Evolutionary conservation across 2,113 vertebrate genomes (phyloP), one percentile per base, ranked within the genome.

Genomic region (Pelecanoides urinatrix): DNA sequence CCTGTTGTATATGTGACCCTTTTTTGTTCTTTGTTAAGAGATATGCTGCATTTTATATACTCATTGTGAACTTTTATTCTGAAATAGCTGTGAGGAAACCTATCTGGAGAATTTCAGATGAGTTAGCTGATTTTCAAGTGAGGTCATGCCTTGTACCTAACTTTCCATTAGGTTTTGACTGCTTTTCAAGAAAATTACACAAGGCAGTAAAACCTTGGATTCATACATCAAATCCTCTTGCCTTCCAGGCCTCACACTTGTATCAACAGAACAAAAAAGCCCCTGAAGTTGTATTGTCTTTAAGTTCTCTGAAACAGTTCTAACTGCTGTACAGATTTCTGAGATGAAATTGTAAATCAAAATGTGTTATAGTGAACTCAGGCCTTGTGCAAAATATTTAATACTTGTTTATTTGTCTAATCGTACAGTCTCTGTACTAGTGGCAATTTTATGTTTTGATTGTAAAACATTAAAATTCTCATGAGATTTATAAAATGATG

Each of bases 361-460:
- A 96, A 84, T 86, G 70, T 95, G 94, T 94, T 88, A 74, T 90
- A 94, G 97, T 97, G 92, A 96, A 92, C 95, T 97, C 97, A 96
- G 96, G 96, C 97, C 92, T 95, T 89, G 95, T 93, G 95, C 92
- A 88, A 82, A 97, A 82, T 97, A 97, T 87, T 97, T 96, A 96
- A 86, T 92, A 85, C 26, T 84, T 90, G 94, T 97, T 86, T 90
- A 88, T 87, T 91, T 97, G 95, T 97, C 87, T 94, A 50, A 94
- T 91, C 34, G 75, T 97, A 96, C 94, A 85, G 85, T 96, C 74
- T 86, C 91, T 67, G 80, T 97, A 90, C 72, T 84, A 85, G 94
- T 96, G 91, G 74, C 59, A 78, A 50, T 90, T 97, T 86, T 94
- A 92, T 94, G 95, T 97, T 96, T 90, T 82, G 87, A 94, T 73